Conservation (phyloP, 2,113 vertebrate genomes). For the Oophaga pumilio region DNA sequence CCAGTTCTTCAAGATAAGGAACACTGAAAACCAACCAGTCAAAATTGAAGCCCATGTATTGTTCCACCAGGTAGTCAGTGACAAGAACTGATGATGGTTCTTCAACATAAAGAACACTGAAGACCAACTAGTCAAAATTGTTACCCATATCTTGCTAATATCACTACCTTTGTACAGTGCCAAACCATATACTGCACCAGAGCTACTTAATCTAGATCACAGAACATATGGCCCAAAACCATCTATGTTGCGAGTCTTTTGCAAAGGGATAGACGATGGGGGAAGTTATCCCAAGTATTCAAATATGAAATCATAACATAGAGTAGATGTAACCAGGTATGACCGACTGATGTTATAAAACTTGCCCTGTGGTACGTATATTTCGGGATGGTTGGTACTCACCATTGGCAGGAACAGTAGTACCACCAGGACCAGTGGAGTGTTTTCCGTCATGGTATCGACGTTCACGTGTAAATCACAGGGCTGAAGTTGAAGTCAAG, state of each 20-base stretch:
- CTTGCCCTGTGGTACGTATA: background rate
- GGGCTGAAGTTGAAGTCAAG: background rate
- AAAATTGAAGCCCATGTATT: background rate
- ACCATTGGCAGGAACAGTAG: conserved; percentile 35
- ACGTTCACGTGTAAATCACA: background rate
- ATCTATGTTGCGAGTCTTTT: background rate
- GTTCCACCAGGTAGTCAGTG: background rate
- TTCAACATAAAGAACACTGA: background rate
- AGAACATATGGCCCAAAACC: background rate
- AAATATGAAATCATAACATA: background rate
- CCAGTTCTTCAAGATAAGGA: background rate
- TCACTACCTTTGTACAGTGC: background rate
- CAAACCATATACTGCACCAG: background rate
- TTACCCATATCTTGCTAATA: background rate
- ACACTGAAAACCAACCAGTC: background rate
- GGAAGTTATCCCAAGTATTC: background rate
- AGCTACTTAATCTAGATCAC: background rate
- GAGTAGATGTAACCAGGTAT: background rate
- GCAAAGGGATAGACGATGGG: background rate
- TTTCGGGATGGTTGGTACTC: conserved; percentile 15
- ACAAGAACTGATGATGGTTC: background rate
- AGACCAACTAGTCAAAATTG: background rate
- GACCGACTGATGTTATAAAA: background rate
- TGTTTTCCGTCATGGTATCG: background rate
- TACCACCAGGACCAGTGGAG: background rate